Evolutionary conservation across 1,140 invertebrate genomes (phyloP).

Genomic region (Drosophila micromelanica): DNA sequence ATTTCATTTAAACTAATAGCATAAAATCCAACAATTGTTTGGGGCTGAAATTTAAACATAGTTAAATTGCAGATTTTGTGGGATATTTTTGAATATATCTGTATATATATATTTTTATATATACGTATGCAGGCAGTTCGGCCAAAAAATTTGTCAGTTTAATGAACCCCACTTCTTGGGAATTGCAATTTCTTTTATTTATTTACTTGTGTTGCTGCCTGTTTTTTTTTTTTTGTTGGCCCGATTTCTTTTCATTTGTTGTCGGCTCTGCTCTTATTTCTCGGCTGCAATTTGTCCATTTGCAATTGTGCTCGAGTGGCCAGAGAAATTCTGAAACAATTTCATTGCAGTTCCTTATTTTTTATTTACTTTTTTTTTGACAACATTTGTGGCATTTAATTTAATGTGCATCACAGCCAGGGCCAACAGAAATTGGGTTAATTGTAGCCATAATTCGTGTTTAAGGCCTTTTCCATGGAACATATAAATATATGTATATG

Average conservation of each 20-base stretch:
- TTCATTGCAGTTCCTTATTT: constrained; percentile 45
- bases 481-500: constrained; percentile 8
- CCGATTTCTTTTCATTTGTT: constrained; percentile 22
- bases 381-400: constrained; percentile 43
- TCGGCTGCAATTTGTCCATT: constrained; percentile 26
- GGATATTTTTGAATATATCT: not conserved
- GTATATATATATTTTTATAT: not conserved
- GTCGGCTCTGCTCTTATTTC: constrained; percentile 8
- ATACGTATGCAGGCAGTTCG: not conserved
- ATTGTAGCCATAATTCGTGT: constrained; percentile 73
- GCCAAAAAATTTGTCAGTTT: constrained; percentile 46
- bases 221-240: constrained; percentile 15
- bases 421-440: constrained; percentile 74
- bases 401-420: constrained; percentile 53
- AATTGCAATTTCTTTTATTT: constrained; percentile 40
- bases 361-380: constrained; percentile 46
- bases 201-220: not conserved
- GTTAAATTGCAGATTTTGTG: too few relatives aligned
- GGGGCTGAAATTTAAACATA: too few relatives aligned
- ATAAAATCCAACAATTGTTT: too few relatives aligned
- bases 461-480: constrained; percentile 72
- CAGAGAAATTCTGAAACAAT: constrained; percentile 56
- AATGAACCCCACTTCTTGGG: constrained; percentile 54
- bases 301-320: constrained; percentile 54
- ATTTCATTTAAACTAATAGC: too few relatives aligned